These are phyloP conservation scores for Bagarius yarrelli DNA, from an alignment of 2,113 vertebrate genomes.

Conservation along the genomic window DNA sequence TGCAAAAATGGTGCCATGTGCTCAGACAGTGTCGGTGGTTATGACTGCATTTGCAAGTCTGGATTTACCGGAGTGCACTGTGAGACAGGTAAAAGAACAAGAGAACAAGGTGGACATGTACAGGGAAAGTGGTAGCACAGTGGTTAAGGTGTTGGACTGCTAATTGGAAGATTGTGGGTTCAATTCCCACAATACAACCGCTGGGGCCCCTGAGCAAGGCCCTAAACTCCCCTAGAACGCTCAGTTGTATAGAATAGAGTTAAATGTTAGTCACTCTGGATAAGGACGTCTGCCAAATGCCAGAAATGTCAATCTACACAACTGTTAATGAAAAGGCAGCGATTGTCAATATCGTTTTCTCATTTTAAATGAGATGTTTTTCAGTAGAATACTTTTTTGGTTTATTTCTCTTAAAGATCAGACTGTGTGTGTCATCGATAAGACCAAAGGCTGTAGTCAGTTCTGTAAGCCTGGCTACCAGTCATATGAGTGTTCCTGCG, in stretches of 20 bases:
- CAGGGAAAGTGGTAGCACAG: not conserved
- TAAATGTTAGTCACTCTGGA: too few relatives aligned
- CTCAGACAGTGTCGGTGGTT: conserved; percentile 75
- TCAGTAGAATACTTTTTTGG: not conserved
- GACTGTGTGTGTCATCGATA: conserved; percentile 66
- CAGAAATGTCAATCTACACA: not conserved
- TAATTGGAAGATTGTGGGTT: too few relatives aligned
- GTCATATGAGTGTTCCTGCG: conserved; percentile 72
- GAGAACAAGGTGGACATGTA: not conserved
- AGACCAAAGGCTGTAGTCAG: conserved; percentile 71
- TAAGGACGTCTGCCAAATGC: too few relatives aligned
- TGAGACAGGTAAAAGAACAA: conserved; percentile 62
- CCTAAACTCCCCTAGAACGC: too few relatives aligned
- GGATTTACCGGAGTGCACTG: conserved; percentile 73
- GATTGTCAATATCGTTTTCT: not conserved
- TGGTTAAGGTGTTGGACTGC: too few relatives aligned
- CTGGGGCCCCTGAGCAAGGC: too few relatives aligned
- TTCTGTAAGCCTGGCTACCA: conserved; percentile 75
- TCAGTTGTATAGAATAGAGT: too few relatives aligned
- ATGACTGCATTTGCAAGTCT: conserved; percentile 75
- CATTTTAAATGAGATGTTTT: not conserved
- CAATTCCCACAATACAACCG: too few relatives aligned
- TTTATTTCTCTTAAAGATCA: conserved; percentile 58
- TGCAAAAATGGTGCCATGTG: conserved; percentile 77
- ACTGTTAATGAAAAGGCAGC: not conserved